Evolutionary conservation across 2,888 invertebrate genomes (phyloP), one percentile per base, ranked within the genome.

Genomic region (Drosophila kambysellisi): DNA sequence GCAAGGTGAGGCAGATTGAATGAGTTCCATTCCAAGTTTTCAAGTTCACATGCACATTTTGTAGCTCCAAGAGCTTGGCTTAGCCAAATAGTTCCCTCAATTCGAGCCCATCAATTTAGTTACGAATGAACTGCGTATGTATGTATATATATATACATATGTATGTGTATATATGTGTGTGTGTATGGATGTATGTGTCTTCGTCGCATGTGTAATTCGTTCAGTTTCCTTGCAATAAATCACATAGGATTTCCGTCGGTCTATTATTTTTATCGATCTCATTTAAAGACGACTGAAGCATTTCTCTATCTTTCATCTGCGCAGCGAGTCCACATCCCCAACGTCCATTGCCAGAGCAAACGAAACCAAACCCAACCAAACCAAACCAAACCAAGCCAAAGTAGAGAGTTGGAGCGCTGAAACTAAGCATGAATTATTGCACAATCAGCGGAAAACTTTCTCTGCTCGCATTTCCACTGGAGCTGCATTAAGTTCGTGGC

Each of bases 1-100:
- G 83, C 96, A 97, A 95, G 97, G 97, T 97, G 94, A 94, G 94
- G 0, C 11, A 29, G 11, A 94, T 37, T 35, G 43, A 62, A 35
- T 43, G 17, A 51, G 60, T 43, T 60, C 37, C 56, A 67, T 62
- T 25, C 25, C 25, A 25, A 25, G 25, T 25, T 80, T 71, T 76
- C 76, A 73, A 74, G 73, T 76, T 81, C 72, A 61, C 25, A 48
- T 67, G 17, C 52, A 56, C 39, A 56, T 39, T n/a, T 59, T 48
- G n/a, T 39, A 29, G 25, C 29, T 20, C 52, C 20, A 32, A 25
- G 57, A 48, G 35, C 41, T 57, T 57, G 68, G 68, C 74, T 68
- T 65, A 79, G 59, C 70, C 70, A 72, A 74, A 69, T 69, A 74
- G 82, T 78, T 80, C 70, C 73, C 69, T 59, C 77, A 78, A 81